Evolutionary conservation across 2,888 invertebrate genomes (phyloP).

Genomic region (Apocheima hispidaria): DNA sequence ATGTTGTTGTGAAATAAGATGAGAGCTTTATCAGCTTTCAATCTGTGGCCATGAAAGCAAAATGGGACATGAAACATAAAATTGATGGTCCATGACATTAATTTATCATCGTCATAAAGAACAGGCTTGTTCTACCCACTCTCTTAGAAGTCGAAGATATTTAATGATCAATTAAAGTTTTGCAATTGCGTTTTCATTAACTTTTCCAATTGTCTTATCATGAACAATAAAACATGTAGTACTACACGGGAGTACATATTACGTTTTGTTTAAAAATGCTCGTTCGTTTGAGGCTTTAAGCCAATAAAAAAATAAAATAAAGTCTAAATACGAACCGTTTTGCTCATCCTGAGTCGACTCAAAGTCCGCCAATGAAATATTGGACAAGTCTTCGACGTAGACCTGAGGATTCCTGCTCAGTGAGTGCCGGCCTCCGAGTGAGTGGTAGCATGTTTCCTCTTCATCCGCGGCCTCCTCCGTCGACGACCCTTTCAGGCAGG

Average conservation of each 20-base stretch:
- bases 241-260: too few species aligned
- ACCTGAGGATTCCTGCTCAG: constrained; percentile 76
- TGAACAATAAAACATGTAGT: background rate
- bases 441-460: constrained; percentile 81
- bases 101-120: constrained; percentile 8
- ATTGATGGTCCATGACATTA: constrained; percentile 9
- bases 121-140: constrained; percentile 10
- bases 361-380: constrained; percentile 78
- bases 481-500: constrained; percentile 88
- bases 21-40: background rate
- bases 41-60: constrained; percentile 4
- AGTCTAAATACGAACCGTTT: constrained; percentile 68
- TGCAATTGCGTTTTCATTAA: background rate
- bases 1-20: background rate
- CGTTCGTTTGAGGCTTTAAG: background rate
- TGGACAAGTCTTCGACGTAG: constrained; percentile 79
- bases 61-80: background rate
- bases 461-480: constrained; percentile 83
- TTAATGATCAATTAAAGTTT: constrained; percentile 19
- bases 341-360: constrained; percentile 75
- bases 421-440: constrained; percentile 77
- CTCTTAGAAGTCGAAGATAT: background rate
- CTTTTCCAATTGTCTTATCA: background rate
- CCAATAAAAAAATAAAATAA: background rate
- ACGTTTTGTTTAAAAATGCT: too few species aligned